Evolutionary conservation across 2,888 invertebrate genomes (phyloP), one percentile per base, ranked within the genome.

Genomic region (Fabriciana adippe): DNA sequence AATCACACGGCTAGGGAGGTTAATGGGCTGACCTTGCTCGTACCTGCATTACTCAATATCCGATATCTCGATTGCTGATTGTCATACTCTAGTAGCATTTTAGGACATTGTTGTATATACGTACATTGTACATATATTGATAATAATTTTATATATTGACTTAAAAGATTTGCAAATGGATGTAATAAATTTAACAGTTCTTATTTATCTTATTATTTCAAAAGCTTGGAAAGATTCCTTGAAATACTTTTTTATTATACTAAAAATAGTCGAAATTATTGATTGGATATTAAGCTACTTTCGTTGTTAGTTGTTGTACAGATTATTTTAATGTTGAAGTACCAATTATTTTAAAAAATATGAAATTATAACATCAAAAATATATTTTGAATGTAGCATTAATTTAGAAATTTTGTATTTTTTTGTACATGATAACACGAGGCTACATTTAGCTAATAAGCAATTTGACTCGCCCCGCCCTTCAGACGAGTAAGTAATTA

Each of bases 1-100:
- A 87, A 89, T 87, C 91, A 90, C 92, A 88, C 72, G 69, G 73
- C 64, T 66, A 55, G 76, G 78, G 81, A 87, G 88, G 87, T 85
- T 89, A 90, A 89, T 88, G 86, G 87, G 69, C 71, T 76, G 78
- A 74, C 81, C 79, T 76, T 74, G 76, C 70, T 55, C 59, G 54
- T 71, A 73, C 73, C 73, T 71, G 71, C 72, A 67, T 72, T 70
- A 72, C 72, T 68, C 70, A 71, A 68, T 67, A 71, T 55, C 31
- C 68, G 55, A 67, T 60, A 75, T 69, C 68, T 61, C 63, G 54
- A 72, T 73, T 69, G 51, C 56, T 60, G 54, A 72, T 70, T 73
- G 72, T 67, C 67, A 71, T 67, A 70, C 60, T n/a, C 50, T 26
- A 5, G 6, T 16, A n/a, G 15, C 21, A 3, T 50, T 60, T 60